Conservation (phyloP, 2,113 vertebrate genomes). For the Shinisaurus crocodilurus region DNA sequence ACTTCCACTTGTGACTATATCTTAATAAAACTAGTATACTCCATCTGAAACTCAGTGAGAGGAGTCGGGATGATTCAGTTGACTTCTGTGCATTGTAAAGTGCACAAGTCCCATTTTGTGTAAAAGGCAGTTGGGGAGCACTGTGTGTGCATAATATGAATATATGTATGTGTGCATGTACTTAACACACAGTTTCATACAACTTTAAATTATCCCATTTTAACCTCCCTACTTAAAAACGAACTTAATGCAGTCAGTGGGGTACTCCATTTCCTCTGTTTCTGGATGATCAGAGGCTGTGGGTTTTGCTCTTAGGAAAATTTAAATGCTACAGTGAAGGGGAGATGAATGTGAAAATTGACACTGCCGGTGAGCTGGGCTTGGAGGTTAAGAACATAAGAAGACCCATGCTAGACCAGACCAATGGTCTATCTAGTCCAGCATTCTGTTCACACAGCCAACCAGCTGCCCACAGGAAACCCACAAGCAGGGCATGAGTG, state of each 20-base stretch:
- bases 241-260: neutral
- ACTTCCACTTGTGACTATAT: neutral
- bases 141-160: neutral
- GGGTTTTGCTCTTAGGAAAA: neutral
- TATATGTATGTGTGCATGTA: neutral
- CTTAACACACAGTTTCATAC: neutral
- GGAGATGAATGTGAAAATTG: neutral
- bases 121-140: neutral
- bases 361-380: neutral
- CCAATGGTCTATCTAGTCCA: too few relatives aligned
- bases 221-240: neutral
- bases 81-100: neutral
- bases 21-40: neutral
- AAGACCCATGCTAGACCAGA: too few relatives aligned
- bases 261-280: neutral
- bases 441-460: too few relatives aligned
- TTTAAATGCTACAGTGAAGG: neutral
- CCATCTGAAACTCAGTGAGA: neutral
- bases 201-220: neutral
- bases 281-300: neutral
- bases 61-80: neutral
- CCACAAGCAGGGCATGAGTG: too few relatives aligned
- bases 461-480: too few relatives aligned
- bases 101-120: neutral
- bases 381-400: neutral